Base-by-base conservation (phyloP, 2,113 vertebrate species). In the Hippocampus zosterae region DNA sequence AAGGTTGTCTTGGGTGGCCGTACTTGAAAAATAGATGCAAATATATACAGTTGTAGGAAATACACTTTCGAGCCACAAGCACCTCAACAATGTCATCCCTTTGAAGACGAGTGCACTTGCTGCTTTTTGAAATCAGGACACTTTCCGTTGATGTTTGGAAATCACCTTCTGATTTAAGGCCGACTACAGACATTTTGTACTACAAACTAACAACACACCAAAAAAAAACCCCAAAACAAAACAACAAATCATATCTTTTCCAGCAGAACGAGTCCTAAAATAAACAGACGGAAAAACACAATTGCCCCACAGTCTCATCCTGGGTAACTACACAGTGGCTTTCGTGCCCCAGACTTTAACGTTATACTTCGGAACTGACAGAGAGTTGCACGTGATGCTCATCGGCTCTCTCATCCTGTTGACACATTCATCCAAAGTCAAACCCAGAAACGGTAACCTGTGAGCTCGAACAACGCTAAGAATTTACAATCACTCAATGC, bases 11-110 rank as follows among this genome's bases (percentile, higher is more conserved):
- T 88, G 70, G 83, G 83, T 87, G 88, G 81, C 87, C 82, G 74
- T 75, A 78, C 88, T 87, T 80, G 76, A 92, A 92, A 91, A 91
- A 91, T 85, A 90, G 87, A 86, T 82, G 86, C 79, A 88, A 87
- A 81, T 91, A 91, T 92, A 85, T 91, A 92, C 91, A 93, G 33
- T 70, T 69, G 61, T 76, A 73, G 72, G 79, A 72, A 69, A 55
- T 72, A 74, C 65, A 67, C 37, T 70, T 70, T 80, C 70, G 70
- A 78, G 56, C 46, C 59, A 82, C 53, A 75, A 76, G 29, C 73
- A 72, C 76, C 75, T 57, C 59, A 73, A 80, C 46, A 52, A 40
- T 81, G 68, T 8, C 10, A 18, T 78, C 68, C 44, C 40, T 69
- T 53, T 79, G 76, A 59, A 82, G 73, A 77, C 65, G 73, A 81